Conservation (phyloP, 2,888 invertebrate genomes). For the Adineta ricciae region DNA sequence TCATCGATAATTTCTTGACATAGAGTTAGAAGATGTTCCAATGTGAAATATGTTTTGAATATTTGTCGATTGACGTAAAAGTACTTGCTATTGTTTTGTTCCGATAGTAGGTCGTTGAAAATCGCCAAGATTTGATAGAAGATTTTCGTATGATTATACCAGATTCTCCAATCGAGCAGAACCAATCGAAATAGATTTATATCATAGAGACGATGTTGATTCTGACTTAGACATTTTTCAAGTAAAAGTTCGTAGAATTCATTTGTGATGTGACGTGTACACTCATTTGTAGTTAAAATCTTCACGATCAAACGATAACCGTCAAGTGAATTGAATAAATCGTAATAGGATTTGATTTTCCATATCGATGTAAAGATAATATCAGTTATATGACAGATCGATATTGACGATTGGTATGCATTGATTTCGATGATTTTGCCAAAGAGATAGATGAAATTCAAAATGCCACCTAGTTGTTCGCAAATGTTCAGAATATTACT, state of each 20-base stretch:
- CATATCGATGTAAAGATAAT: slow-evolving; percentile 17
- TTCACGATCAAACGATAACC: slow-evolving; percentile 14
- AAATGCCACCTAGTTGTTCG: slow-evolving; percentile 11
- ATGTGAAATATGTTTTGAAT: background rate
- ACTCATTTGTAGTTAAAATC: background rate
- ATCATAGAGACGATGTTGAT: background rate
- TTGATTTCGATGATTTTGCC: slow-evolving; percentile 11
- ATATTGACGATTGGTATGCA: background rate
- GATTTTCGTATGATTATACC: background rate
- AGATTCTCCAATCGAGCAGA: slow-evolving; percentile 16
- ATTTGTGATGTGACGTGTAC: background rate
- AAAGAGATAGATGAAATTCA: slow-evolving; percentile 7
- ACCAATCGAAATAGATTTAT: background rate
- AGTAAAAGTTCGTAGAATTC: background rate
- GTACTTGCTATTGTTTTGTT: background rate
- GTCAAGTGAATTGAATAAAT: slow-evolving; percentile 16
- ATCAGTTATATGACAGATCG: background rate
- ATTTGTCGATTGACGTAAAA: background rate
- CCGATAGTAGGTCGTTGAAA: background rate
- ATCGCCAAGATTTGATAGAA: background rate
- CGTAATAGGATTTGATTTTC: slow-evolving; percentile 2
- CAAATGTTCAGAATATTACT: background rate
- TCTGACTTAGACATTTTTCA: background rate
- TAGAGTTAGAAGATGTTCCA: slow-evolving; percentile 5
- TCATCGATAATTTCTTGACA: slow-evolving; percentile 8